Evolutionary conservation across 2,797 vertebrate genomes (phyloP).

Genomic region (Glyptemys insculpta): DNA sequence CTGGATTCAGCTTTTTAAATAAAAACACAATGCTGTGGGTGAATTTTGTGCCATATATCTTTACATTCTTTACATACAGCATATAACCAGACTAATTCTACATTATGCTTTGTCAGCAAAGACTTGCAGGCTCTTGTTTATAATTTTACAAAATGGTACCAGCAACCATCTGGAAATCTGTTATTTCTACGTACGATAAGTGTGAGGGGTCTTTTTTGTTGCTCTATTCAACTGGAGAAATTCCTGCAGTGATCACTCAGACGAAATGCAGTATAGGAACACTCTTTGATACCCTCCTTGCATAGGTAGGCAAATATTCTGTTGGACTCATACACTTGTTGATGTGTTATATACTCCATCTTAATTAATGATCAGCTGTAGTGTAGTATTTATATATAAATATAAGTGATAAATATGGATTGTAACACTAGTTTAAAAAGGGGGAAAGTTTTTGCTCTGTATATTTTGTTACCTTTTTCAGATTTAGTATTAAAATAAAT

Average conservation of each 20-base stretch:
- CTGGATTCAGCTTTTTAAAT: conserved; percentile 36
- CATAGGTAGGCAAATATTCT: conserved; percentile 30
- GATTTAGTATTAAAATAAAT: conserved; percentile 83
- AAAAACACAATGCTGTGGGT: conserved; percentile 52
- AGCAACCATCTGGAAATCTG: conserved; percentile 21
- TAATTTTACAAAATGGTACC: conserved; percentile 7
- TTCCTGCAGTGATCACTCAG: not conserved
- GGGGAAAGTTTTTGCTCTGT: conserved; percentile 90
- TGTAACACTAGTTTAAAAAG: conserved; percentile 84
- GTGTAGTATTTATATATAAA: conserved; percentile 91
- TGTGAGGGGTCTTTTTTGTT: not conserved
- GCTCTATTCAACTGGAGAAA: conserved; percentile 27
- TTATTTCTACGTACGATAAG: not conserved
- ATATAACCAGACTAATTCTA: not conserved
- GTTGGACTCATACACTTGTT: conserved; percentile 51
- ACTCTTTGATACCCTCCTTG: not conserved
- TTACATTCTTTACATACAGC: conserved; percentile 14
- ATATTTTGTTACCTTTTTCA: conserved; percentile 93
- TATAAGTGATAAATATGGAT: conserved; percentile 76
- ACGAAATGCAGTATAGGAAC: conserved; percentile 19
- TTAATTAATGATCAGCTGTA: conserved; percentile 81
- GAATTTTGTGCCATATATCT: conserved; percentile 78
- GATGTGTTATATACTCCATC: conserved; percentile 62
- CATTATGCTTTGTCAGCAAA: not conserved
- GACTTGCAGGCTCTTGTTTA: not conserved